These are phyloP conservation scores for Glyptemys insculpta DNA, from an alignment of 2,797 vertebrate species.

Conservation along the genomic window DNA sequence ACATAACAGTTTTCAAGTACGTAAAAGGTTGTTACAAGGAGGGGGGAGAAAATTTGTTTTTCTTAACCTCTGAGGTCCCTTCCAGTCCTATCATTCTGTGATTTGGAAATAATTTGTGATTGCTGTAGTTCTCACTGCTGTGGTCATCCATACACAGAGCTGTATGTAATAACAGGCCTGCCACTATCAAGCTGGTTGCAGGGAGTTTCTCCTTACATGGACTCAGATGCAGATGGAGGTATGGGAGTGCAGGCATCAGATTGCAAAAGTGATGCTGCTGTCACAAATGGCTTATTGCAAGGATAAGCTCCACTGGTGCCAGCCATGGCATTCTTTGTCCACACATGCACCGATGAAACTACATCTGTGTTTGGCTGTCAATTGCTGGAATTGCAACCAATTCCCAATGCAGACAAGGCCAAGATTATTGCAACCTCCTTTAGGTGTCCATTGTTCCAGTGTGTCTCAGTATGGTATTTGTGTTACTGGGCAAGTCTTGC, in stretches of 20 bases:
- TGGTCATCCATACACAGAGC: not conserved
- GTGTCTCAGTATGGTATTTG: not conserved
- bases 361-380: not conserved
- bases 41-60: too few relatives aligned
- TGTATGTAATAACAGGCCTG: not conserved
- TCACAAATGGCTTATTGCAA: not conserved
- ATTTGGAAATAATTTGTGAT: not conserved
- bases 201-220: not conserved
- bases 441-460: not conserved
- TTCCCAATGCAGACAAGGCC: not conserved
- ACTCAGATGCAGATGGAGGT: not conserved
- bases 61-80: too few relatives aligned
- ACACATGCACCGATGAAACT: not conserved
- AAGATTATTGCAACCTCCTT: not conserved
- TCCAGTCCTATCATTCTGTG: too few relatives aligned
- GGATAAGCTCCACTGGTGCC: not conserved
- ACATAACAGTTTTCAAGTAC: too few relatives aligned
- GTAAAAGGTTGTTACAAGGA: too few relatives aligned
- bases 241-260: too few relatives aligned
- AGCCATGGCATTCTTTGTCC: not conserved
- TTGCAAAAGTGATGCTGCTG: too few relatives aligned
- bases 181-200: not conserved
- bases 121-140: not conserved
- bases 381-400: not conserved
- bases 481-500: not conserved